Evolutionary conservation across 2,888 invertebrate species (phyloP).

Genomic region (Phyto melanocephala): DNA sequence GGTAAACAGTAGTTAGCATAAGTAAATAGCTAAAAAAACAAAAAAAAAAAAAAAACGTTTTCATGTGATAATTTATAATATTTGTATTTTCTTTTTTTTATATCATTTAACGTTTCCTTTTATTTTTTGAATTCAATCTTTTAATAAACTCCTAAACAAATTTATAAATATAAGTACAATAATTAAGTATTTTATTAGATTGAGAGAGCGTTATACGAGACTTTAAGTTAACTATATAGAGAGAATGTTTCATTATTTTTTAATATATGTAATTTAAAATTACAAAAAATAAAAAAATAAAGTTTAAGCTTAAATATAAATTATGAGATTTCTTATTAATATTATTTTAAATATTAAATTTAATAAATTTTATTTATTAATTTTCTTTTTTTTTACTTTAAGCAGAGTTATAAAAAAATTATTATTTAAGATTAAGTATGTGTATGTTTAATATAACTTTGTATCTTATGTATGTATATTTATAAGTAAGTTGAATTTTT

Average conservation of each 20-base stretch:
- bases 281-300: slow-evolving; percentile 1
- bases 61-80: too few relatives aligned
- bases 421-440: neutral
- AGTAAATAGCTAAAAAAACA: too few relatives aligned
- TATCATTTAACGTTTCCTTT: too few relatives aligned
- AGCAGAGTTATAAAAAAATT: slow-evolving; percentile 60
- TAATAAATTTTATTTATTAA: neutral
- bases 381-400: slow-evolving; percentile 43
- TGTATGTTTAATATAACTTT: slow-evolving; percentile 19
- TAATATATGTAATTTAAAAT: neutral
- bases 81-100: too few relatives aligned
- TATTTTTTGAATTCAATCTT: slow-evolving; percentile 13
- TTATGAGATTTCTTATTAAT: slow-evolving; percentile 30
- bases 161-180: slow-evolving; percentile 62
- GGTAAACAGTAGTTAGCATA: too few relatives aligned
- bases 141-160: slow-evolving; percentile 47
- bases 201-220: slow-evolving; percentile 47
- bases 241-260: slow-evolving; percentile 5
- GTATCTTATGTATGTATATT: slow-evolving; percentile 12
- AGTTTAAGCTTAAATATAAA: slow-evolving; percentile 30
- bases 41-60: too few relatives aligned
- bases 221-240: slow-evolving; percentile 1
- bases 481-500: slow-evolving; percentile 25
- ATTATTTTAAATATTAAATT: slow-evolving; percentile 3
- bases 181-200: slow-evolving; percentile 42